Conservation (phyloP, 2,113 vertebrate species). For the Ancistrus triradiatus region DNA sequence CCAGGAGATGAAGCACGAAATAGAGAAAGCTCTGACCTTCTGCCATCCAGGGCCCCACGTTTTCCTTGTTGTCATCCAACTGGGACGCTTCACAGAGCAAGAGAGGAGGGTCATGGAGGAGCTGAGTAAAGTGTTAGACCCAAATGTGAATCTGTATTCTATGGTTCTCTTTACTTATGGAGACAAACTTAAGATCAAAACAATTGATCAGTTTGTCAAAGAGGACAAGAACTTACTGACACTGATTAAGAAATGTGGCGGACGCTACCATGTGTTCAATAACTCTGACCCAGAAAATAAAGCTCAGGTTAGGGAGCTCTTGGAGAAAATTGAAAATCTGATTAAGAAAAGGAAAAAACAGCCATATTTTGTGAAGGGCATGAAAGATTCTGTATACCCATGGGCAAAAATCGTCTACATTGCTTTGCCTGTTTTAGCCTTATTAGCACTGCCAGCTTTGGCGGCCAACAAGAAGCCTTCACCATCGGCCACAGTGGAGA, state of each 20-base stretch:
- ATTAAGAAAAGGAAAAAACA: slow-evolving; percentile 3
- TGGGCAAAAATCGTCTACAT: background rate
- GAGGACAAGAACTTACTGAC: slow-evolving; percentile 13
- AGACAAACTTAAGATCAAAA: slow-evolving; percentile 33
- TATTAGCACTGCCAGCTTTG: background rate
- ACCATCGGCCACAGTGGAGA: background rate
- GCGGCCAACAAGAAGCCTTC: background rate
- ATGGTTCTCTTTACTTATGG: slow-evolving; percentile 42
- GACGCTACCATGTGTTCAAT: slow-evolving; percentile 18
- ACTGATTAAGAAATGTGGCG: slow-evolving; percentile 14
- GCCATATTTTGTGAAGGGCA: background rate
- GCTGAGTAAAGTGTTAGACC: slow-evolving; percentile 18
- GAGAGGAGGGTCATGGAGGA: slow-evolving; percentile 27
- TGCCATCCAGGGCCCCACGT: slow-evolving; percentile 37
- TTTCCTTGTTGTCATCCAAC: slow-evolving; percentile 40
- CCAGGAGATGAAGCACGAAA: slow-evolving; percentile 9
- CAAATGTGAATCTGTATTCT: slow-evolving; percentile 12
- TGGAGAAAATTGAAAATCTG: slow-evolving; percentile 17
- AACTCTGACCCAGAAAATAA: slow-evolving; percentile 17
- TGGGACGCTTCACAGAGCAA: slow-evolving; percentile 41
- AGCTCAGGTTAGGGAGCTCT: slow-evolving; percentile 14
- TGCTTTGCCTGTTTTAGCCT: background rate
- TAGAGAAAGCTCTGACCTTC: slow-evolving; percentile 21
- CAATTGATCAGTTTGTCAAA: slow-evolving; percentile 25
- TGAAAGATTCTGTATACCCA: background rate